These are phyloP conservation scores for Clarias platycephalus DNA, from an alignment of 2,797 vertebrate genomes.

Conservation along the genomic window DNA sequence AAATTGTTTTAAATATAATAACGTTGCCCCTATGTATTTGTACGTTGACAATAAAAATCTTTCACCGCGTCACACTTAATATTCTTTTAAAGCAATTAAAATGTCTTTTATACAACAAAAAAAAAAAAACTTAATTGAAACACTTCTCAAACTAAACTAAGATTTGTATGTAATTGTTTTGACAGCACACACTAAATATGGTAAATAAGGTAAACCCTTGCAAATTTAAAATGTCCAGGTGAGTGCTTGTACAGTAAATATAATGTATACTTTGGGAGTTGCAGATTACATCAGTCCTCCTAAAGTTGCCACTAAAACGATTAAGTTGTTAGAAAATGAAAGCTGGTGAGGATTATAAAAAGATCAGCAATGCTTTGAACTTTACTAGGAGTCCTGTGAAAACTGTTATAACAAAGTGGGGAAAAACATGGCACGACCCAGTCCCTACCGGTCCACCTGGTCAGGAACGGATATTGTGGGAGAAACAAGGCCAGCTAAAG, in stretches of 20 bases:
- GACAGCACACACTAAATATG: background rate
- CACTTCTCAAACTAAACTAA: too few species aligned
- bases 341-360: background rate
- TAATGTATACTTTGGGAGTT: background rate
- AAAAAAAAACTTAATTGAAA: too few species aligned
- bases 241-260: background rate
- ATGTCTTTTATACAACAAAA: too few species aligned
- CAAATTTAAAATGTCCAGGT: background rate
- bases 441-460: background rate
- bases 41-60: too few species aligned
- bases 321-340: background rate
- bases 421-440: background rate
- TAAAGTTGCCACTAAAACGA: background rate
- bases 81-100: too few species aligned
- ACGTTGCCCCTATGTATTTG: too few species aligned
- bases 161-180: background rate
- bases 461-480: background rate
- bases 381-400: background rate
- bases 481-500: background rate
- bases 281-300: background rate
- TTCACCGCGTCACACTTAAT: too few species aligned
- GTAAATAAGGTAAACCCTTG: background rate
- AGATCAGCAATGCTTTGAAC: background rate
- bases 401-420: background rate
- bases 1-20: too few species aligned